phyloP scores from a whole-genome alignment of 2,113 vertebrate species.

The Echinops telfairi region DNA sequence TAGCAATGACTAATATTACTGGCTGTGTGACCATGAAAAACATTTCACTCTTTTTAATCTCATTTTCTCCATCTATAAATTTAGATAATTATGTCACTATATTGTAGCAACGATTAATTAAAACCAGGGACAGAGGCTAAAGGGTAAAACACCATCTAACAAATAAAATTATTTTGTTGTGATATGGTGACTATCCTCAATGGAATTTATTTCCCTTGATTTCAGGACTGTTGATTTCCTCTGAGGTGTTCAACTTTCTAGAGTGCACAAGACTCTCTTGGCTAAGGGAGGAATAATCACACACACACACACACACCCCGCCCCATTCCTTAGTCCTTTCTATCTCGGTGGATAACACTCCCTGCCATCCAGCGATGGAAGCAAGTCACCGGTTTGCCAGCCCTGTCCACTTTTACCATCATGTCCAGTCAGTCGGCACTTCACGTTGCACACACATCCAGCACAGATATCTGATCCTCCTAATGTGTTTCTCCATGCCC shows the following conservation, averaged over 20 bases:
- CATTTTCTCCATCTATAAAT: not conserved
- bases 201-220: conserved; percentile 15
- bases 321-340: not conserved
- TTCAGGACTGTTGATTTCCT: not conserved
- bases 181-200: not conserved
- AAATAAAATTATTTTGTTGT: not conserved
- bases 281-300: not conserved
- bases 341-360: not conserved
- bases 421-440: not conserved
- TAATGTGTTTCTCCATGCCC: not conserved
- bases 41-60: not conserved
- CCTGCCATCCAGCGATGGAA: not conserved
- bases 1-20: not conserved
- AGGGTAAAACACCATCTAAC: not conserved
- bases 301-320: no score
- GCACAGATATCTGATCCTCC: not conserved
- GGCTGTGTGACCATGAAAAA: not conserved
- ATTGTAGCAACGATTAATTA: not conserved
- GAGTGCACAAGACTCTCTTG: no score
- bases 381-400: not conserved
- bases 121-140: not conserved
- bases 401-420: not conserved
- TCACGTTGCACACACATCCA: not conserved
- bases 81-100: not conserved
- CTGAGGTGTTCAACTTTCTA: not conserved